Base-by-base conservation (phyloP, 2,113 vertebrate species). In the Mystacornis crossleyi region DNA sequence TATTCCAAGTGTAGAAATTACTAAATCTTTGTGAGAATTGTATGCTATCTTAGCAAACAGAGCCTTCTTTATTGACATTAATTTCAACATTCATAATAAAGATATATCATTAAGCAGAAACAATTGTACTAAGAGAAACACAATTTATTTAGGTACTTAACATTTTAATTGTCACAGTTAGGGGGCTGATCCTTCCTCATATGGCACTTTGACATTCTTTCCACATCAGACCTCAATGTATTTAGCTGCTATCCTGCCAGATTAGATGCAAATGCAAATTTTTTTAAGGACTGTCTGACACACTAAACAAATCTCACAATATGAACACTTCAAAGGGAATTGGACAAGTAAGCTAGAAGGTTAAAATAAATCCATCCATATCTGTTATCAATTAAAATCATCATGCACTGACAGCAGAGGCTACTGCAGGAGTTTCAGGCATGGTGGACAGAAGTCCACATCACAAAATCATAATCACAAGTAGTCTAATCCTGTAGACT, bases 1-100 rank as follows among this genome's bases (percentile, higher is more conserved):
- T 85, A 96, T 96, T 98, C 75, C 92, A 96, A 96, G 87, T 95
- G 74, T 67, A 94, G 97, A 96, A 92, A 94, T 92, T 31, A 60
- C 85, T 96, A 93, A 85, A 93, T 73, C 77, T 97, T 93, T 81
- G 47, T 89, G 51, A 91, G 77, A 94, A 84, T 45, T 92, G 36
- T 57, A 55, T 70, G 83, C 12, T 87, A 62, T 8, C 10, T 91
- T 85, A 90, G 54, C 74, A 96, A 95, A 96, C 34, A 89, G 57
- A 92, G 69, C 9, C 40, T 73, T 54, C 50, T 84, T 94, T 87
- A 89, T 61, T 67, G 64, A 34, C 31, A 53, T 47, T 80, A 47
- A 47, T 94, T 93, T 80, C 81, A 36, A 13, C 13, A 21, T 33
- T 34, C 12, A 16, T 58, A 64, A 29, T 53, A 75, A 61, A 65